Evolutionary conservation across 2,113 vertebrate species (phyloP), one percentile per base, ranked within the genome.

Genomic region (Chloebia gouldiae): DNA sequence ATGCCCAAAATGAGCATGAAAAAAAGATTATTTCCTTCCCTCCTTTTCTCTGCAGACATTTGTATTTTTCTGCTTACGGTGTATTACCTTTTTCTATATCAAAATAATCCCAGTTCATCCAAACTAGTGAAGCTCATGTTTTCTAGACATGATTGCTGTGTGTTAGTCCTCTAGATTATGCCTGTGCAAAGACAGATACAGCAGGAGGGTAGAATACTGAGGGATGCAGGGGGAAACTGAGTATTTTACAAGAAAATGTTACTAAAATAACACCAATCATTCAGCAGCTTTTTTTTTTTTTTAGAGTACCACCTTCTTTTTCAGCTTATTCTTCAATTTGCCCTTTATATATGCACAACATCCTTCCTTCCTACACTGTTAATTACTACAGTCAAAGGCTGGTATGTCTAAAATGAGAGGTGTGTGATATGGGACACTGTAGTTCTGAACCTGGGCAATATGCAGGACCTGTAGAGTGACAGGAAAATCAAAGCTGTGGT

Each of bases 11-110:
- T 83, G 39, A 92, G 50, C 80, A 81, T 61, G 59, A 65, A 90
- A 90, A 93, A 92, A 92, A 76, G 54, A 96, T 96, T 88, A 88
- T 76, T 94, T 85, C 40, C n/a, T 90, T 88, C n/a, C 63, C 90
- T 82, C 70, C 42, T 75, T 39, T 91, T 77, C 54, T 86, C 47
- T 88, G 28, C 21, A 88, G 42, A 30, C 76, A 69, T 92, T 83
- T 54, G 28, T 86, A 70, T 77, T 92, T 94, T 92, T 71, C 53
- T 86, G 13, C 94, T 92, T 96, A 35, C 35, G 79, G 45, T 73
- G 79, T 70, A 39, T 81, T 68, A 90, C 59, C 42, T 96, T 83
- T 65, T 51, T 63, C 45, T 83, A 7, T 51, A 80, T 59, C 40
- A 88, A 35, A 96, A 90, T 93, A 96, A 88, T 94, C 47, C 64